Percentiles rank a stretch among this genome's conserved stretches.
Evolutionary conservation across 2,888 invertebrate species (phyloP).

Genomic region (Oscheius onirici): DNA sequence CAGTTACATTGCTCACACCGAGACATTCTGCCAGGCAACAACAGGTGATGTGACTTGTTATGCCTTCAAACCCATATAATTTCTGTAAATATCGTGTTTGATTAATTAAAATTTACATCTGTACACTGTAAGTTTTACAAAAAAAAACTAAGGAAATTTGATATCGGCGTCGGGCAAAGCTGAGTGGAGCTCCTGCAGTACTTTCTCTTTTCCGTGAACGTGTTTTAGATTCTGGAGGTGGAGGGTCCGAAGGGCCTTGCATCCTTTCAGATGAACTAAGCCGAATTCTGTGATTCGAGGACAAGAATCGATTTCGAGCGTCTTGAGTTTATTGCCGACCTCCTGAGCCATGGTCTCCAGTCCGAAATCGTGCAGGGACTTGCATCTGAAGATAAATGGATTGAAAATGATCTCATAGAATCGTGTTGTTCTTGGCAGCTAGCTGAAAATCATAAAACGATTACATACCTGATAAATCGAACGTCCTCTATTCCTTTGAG

Average conservation of each 20-base stretch:
- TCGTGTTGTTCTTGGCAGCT: too few relatives aligned
- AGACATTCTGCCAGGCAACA: conserved; percentile 65
- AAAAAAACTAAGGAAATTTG: conserved; percentile 13
- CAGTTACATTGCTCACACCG: conserved; percentile 68
- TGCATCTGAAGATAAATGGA: conserved; percentile 47
- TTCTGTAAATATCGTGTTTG: background rate
- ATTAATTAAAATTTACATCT: background rate
- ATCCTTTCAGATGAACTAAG: conserved; percentile 53
- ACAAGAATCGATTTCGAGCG: conserved; percentile 54
- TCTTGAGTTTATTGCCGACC: conserved; percentile 49
- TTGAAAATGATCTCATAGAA: too few relatives aligned
- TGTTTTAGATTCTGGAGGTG: conserved; percentile 49
- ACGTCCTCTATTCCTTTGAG: conserved; percentile 47
- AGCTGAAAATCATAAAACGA: background rate
- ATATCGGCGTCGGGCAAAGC: conserved; percentile 57
- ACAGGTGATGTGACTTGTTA: conserved; percentile 64
- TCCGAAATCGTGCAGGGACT: conserved; percentile 61
- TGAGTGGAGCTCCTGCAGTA: conserved; percentile 41
- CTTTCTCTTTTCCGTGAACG: conserved; percentile 56
- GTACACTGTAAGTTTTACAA: background rate
- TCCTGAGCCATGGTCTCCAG: conserved; percentile 59
- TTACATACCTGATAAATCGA: conserved; percentile 39
- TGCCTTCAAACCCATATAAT: conserved; percentile 60
- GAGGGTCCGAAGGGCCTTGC: conserved; percentile 45
- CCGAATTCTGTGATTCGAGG: conserved; percentile 61